Evolutionary conservation across 92 coral and sea anemone species (phyloP).

Genomic region (Zoanthus gigantus): DNA sequence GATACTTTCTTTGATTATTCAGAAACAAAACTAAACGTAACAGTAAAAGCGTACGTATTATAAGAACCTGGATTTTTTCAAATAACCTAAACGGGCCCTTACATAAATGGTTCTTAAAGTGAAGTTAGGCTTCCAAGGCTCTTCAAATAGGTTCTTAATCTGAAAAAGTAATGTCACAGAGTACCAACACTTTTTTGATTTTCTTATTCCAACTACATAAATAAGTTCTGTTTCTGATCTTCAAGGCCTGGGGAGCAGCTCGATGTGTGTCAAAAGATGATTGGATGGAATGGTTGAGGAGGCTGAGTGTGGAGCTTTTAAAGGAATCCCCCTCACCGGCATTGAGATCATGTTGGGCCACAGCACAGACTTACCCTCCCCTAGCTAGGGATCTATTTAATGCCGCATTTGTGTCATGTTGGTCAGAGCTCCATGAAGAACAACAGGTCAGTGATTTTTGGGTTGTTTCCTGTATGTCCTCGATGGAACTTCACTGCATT

Average conservation of each 20-base stretch:
- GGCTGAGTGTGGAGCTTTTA: constrained; percentile 93
- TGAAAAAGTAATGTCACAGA: too few species aligned
- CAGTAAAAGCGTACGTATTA: too few species aligned
- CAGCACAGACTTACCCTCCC: constrained; percentile 99
- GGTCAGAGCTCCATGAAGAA: constrained; percentile 99
- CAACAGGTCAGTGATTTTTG: constrained; percentile 63
- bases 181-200: too few species aligned
- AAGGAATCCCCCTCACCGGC: constrained; percentile 99
- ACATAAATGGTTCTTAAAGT: too few species aligned
- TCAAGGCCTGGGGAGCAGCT: constrained; percentile 96
- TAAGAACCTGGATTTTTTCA: too few species aligned
- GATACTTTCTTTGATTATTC: too few species aligned
- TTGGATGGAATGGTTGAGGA: constrained; percentile 98
- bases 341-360: constrained; percentile 93
- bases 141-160: too few species aligned
- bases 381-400: constrained; percentile 98
- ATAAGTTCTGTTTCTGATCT: neutral
- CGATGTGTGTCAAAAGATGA: constrained; percentile 98
- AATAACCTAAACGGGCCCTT: too few species aligned
- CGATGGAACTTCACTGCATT: too few species aligned
- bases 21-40: too few species aligned
- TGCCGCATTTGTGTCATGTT: constrained; percentile 98
- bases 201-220: too few species aligned
- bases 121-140: too few species aligned
- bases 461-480: neutral